Percentiles rank a stretch among this genome's conserved stretches.
Evolutionary conservation across 2,113 vertebrate species (phyloP).

Genomic region (Mormyrus iriodes): DNA sequence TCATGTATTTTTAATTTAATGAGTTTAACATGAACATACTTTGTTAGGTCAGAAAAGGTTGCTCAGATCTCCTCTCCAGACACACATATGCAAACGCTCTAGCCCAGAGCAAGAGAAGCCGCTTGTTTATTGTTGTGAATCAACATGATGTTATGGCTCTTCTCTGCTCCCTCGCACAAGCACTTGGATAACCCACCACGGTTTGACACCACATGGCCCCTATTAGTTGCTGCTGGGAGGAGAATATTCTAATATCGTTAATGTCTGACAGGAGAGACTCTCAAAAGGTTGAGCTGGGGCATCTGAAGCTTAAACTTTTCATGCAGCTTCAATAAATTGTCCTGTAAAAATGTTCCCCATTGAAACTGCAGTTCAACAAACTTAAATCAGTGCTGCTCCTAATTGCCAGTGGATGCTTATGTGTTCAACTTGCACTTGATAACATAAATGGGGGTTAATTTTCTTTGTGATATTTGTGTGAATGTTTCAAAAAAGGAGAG

Average conservation of each 20-base stretch:
- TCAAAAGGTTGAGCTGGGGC: neutral
- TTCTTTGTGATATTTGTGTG: neutral
- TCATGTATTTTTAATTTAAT: slow-evolving; percentile 2
- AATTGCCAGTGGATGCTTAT: neutral
- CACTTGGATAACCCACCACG: neutral
- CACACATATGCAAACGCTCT: neutral
- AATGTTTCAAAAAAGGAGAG: neutral
- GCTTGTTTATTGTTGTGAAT: neutral
- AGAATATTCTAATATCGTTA: neutral
- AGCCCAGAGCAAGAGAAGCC: neutral
- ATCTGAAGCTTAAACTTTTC: neutral
- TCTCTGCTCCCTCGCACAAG: neutral
- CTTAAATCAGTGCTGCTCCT: neutral
- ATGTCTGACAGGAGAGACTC: neutral
- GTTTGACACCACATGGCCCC: neutral
- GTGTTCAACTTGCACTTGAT: neutral
- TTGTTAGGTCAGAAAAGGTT: neutral
- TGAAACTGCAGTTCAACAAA: neutral
- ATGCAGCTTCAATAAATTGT: neutral
- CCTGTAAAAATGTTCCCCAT: neutral
- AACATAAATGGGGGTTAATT: neutral
- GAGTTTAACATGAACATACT: neutral
- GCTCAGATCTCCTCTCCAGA: neutral
- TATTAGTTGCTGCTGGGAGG: neutral
- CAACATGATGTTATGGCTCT: neutral